Base-by-base conservation (phyloP, 2,888 invertebrate genomes). In the Boloria selene region DNA sequence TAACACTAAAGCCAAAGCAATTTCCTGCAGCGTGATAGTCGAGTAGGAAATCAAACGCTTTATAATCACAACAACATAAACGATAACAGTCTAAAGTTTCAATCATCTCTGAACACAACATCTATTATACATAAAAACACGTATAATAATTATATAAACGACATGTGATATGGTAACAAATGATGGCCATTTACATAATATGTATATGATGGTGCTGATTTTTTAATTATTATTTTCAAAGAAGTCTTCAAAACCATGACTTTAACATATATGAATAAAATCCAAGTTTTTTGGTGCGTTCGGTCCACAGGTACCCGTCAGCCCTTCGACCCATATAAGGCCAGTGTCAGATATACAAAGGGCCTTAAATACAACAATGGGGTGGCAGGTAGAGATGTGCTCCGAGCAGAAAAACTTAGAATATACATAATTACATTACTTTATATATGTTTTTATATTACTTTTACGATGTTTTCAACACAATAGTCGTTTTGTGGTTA, bases 251-350 rank as follows among this genome's bases (percentile, higher is more conserved):
- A 22, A 22, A 13, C 38, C 38, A 42, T 22, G 4, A 14, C 14
- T 51, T 51, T 13, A 17, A 61, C 52, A 55, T 56, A 60, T 62
- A 55, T 68, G 61, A 68, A 70, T 70, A 72, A 68, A 68, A 56
- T 68, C 63, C 63, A 61, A 63, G 70, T 71, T 74, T 73, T 73
- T 70, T 69, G 64, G 64, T 58, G 64, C 67, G 61, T 62, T 63
- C 60, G 55, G 42, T 44, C 54, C 45, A 70, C 73, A 72, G 74
- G 74, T 74, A 73, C 64, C 58, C 58, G 67, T 17, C 56, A 64
- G 68, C 67, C 68, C 70, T 69, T 69, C 69, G 61, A 64, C 64
- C 66, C 67, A 62, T 68, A 67, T 67, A 66, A 68, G 72, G 68
- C 51, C 65, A 42, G 66, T 49, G 54, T 64, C 47, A 52, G 69